A percentile compares a stretch with the other conserved stretches of the same genome.
phyloP scores from a whole-genome alignment of 2,888 invertebrate genomes.

The Hyles lineata region DNA sequence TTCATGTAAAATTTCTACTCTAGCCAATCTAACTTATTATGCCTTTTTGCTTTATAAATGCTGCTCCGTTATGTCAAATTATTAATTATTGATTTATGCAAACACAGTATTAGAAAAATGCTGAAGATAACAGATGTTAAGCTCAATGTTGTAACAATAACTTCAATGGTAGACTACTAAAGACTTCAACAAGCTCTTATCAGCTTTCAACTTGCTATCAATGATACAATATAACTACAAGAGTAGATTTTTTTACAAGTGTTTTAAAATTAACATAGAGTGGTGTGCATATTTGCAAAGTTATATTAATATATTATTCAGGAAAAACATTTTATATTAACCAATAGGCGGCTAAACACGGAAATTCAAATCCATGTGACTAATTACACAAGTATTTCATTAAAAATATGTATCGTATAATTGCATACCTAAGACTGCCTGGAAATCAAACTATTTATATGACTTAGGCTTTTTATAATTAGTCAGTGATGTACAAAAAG shows the following conservation, averaged over 20 bases:
- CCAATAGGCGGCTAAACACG: constrained; percentile 24
- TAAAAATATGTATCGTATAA: background rate
- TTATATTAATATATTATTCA: constrained; percentile 1
- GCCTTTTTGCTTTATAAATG: constrained; percentile 2
- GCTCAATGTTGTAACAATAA: background rate
- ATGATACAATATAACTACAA: background rate
- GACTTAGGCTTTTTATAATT: background rate
- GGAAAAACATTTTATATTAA: background rate
- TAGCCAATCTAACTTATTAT: background rate
- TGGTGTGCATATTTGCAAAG: background rate
- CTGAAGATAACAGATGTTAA: background rate
- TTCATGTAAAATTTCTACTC: background rate
- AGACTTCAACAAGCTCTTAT: no score
- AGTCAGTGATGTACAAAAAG: constrained; percentile 1
- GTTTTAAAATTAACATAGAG: background rate
- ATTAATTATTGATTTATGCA: background rate
- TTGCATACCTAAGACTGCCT: background rate
- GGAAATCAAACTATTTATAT: background rate
- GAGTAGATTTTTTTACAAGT: background rate
- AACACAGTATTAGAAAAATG: background rate
- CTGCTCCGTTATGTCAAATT: background rate
- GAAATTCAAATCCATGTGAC: constrained; percentile 10
- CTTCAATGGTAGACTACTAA: no score
- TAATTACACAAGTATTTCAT: constrained; percentile 17
- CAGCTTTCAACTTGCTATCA: no score